A percentile compares a stretch with the other conserved stretches of the same genome.
Conservation (phyloP, 2,888 invertebrate genomes). For the Drosophila quasianomalipes region DNA sequence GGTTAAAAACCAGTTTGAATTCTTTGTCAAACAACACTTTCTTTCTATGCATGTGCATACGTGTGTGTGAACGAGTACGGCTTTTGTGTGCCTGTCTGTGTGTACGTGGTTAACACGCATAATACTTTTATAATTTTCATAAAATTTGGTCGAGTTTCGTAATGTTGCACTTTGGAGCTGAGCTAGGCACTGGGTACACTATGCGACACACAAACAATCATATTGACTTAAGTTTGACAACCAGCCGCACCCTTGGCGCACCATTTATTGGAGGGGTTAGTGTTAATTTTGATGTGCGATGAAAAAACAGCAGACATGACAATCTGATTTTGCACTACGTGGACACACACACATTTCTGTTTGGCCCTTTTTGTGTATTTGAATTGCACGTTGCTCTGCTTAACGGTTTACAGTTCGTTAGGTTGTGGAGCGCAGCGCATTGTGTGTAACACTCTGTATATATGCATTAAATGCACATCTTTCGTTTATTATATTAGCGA, state of each 20-base stretch:
- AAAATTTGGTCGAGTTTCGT: slow-evolving; percentile 60
- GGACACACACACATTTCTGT: slow-evolving; percentile 62
- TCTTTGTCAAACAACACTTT: slow-evolving; percentile 74
- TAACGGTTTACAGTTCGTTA: slow-evolving; percentile 10
- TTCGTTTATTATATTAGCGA: slow-evolving; percentile 56
- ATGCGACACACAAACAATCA: slow-evolving; percentile 37
- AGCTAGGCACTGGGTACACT: slow-evolving; percentile 17
- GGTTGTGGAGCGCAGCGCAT: background rate
- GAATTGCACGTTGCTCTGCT: slow-evolving; percentile 13
- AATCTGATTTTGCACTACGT: slow-evolving; percentile 71
- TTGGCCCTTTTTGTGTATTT: slow-evolving; percentile 28
- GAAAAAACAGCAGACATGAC: slow-evolving; percentile 65
- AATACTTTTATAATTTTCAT: slow-evolving; percentile 58
- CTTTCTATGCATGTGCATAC: slow-evolving; percentile 48
- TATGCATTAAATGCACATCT: slow-evolving; percentile 39
- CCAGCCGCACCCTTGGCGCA: slow-evolving; percentile 65
- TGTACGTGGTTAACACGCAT: slow-evolving; percentile 75
- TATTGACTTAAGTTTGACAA: slow-evolving; percentile 13
- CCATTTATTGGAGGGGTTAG: slow-evolving; percentile 42
- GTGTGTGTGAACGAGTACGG: slow-evolving; percentile 19
- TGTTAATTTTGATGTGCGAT: slow-evolving; percentile 26
- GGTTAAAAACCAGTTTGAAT: slow-evolving; percentile 75
- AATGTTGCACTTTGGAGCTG: slow-evolving; percentile 65
- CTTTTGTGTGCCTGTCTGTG: slow-evolving; percentile 26
- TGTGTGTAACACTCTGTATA: slow-evolving; percentile 33